A percentile compares a stretch with the other conserved stretches of the same genome.
phyloP scores from a whole-genome alignment of 1,140 invertebrate genomes.

The Drosophila bipectinata region DNA sequence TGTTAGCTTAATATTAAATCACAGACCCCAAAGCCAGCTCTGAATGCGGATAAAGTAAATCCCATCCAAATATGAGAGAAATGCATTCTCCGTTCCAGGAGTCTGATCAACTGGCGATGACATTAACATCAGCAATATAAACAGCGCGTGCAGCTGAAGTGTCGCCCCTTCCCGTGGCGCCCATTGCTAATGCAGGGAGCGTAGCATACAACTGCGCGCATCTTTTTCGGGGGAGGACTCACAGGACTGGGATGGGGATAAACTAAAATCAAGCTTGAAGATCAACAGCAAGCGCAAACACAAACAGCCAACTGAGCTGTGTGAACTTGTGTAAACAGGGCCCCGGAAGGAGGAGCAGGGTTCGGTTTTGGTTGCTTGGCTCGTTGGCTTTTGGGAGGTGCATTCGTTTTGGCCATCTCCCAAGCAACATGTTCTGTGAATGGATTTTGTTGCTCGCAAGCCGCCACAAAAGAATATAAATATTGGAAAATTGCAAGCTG shows the following conservation, averaged over 20 bases:
- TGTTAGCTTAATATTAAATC: conserved; percentile 34
- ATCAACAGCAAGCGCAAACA: conserved; percentile 70
- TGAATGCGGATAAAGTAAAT: conserved; percentile 27
- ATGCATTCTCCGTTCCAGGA: conserved; percentile 35
- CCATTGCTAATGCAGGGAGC: conserved; percentile 28
- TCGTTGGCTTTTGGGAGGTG: neutral
- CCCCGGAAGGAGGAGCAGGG: too few species aligned
- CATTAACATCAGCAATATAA: conserved; percentile 56
- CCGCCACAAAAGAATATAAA: conserved; percentile 32
- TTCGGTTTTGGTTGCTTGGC: neutral
- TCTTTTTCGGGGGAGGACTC: conserved; percentile 20
- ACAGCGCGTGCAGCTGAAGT: conserved; percentile 49
- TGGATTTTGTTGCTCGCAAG: conserved; percentile 15
- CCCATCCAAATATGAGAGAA: conserved; percentile 62
- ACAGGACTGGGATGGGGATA: neutral
- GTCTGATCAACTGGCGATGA: conserved; percentile 40
- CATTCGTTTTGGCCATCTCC: conserved; percentile 6
- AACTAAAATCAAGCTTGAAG: conserved; percentile 65
- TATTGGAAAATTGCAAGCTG: conserved; percentile 32
- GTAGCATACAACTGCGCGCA: conserved; percentile 61
- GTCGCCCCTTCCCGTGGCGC: conserved; percentile 1
- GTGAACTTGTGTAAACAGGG: conserved; percentile 54
- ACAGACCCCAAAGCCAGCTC: neutral
- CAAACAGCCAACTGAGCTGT: conserved; percentile 48
- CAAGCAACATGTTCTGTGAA: conserved; percentile 31